A percentile compares a stretch with the other conserved stretches of the same genome.
Evolutionary conservation across 2,888 invertebrate species (phyloP).

Genomic region (Amitus sp.): DNA sequence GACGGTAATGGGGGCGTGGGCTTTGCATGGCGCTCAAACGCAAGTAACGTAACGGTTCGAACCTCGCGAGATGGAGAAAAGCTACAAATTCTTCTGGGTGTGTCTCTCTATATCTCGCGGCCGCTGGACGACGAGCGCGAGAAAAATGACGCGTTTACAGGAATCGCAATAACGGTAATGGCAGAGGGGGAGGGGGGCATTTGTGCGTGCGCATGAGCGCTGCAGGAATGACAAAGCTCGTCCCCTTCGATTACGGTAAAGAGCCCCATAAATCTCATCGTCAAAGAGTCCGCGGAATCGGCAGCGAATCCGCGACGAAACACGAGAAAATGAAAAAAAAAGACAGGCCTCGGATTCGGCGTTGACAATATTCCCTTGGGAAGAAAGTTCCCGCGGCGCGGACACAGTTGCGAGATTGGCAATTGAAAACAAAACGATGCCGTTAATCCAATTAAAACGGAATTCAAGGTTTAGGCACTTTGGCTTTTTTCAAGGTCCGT

Average conservation of each 20-base stretch:
- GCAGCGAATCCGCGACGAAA: no score
- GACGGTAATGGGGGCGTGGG: no score
- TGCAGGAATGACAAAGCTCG: conserved; percentile 26
- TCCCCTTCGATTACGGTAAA: conserved; percentile 20
- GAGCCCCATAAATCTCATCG: conserved; percentile 6
- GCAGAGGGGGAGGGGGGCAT: conserved; percentile 8
- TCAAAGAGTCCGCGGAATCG: no score
- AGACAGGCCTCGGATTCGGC: no score
- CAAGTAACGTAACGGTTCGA: conserved; percentile 36
- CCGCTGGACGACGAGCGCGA: conserved; percentile 15
- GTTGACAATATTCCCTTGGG: no score
- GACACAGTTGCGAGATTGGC: neutral
- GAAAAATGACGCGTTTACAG: conserved; percentile 28
- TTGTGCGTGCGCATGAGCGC: conserved; percentile 1
- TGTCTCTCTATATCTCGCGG: conserved; percentile 25
- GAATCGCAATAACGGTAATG: conserved; percentile 36
- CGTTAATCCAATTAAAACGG: conserved; percentile 57
- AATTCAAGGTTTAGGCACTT: conserved; percentile 52
- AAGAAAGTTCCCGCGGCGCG: neutral
- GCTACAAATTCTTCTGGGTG: conserved; percentile 34
- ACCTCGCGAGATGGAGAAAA: conserved; percentile 20
- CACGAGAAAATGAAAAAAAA: no score
- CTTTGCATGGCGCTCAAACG: conserved; percentile 21
- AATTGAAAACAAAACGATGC: conserved; percentile 6
- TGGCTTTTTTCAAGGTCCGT: no score